phyloP scores from a whole-genome alignment of 2,888 invertebrate species.

The Agrilus mali region DNA sequence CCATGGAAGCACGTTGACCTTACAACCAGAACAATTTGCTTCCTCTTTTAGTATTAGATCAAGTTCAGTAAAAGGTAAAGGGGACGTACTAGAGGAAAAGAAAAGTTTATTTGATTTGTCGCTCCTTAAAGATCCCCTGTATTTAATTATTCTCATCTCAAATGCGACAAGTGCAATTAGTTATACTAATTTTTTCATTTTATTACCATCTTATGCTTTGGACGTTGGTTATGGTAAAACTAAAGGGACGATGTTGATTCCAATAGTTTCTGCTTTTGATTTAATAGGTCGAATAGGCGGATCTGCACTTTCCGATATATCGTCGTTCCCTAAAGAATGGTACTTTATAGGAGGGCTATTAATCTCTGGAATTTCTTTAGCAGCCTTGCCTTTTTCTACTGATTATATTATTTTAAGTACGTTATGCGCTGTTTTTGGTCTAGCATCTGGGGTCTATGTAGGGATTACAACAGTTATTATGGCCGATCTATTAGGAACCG shows the following conservation, averaged over 20 bases:
- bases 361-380: constrained; percentile 62
- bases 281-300: constrained; percentile 75
- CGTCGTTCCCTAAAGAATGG: constrained; percentile 64
- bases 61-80: constrained; percentile 20
- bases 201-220: constrained; percentile 66
- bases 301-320: constrained; percentile 68
- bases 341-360: constrained; percentile 71
- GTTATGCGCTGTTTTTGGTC: constrained; percentile 65
- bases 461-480: constrained; percentile 79
- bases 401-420: constrained; percentile 51
- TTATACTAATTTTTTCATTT: constrained; percentile 74
- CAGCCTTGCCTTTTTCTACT: constrained; percentile 54
- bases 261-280: constrained; percentile 70
- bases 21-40: constrained; percentile 65
- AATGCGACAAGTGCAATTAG: constrained; percentile 79
- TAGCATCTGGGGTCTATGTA: constrained; percentile 74
- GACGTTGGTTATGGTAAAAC: constrained; percentile 58
- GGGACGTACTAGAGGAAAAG: constrained; percentile 31
- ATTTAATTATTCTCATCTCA: constrained; percentile 69
- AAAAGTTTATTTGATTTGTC: constrained; percentile 60
- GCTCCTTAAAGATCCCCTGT: constrained; percentile 64
- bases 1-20: constrained; percentile 70
- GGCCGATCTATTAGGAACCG: constrained; percentile 77
- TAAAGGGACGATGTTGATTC: constrained; percentile 58
- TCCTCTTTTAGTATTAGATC: constrained; percentile 63